Conservation (phyloP, 2,888 invertebrate species). For the Drosophila limbata region DNA sequence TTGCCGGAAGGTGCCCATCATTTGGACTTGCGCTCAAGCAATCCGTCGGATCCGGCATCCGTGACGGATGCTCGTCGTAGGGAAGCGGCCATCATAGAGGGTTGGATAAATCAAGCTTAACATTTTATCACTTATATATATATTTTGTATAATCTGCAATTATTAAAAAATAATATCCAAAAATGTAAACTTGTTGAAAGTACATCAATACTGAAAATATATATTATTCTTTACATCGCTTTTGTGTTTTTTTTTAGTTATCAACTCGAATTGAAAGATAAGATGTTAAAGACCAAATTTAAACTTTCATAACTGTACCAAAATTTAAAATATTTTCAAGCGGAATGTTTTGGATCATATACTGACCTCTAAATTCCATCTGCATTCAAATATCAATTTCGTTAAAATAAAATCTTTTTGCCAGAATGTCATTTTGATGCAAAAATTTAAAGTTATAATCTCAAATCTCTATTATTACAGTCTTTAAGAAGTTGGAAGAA, state of each 20-base stretch:
- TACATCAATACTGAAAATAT: background rate
- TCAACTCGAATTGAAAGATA: background rate
- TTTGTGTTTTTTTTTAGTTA: background rate
- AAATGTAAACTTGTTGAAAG: background rate
- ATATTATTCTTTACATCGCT: background rate
- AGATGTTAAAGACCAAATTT: too few species aligned
- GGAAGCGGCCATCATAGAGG: constrained; percentile 73
- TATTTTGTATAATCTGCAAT: background rate
- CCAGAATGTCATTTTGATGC: too few species aligned
- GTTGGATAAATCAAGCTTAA: constrained; percentile 66
- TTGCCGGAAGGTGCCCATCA: constrained; percentile 95
- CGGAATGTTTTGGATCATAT: too few species aligned
- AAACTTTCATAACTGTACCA: too few species aligned
- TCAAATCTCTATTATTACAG: too few species aligned
- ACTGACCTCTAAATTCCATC: too few species aligned
- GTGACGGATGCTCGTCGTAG: constrained; percentile 73
- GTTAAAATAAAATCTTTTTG: too few species aligned
- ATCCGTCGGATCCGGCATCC: constrained; percentile 78
- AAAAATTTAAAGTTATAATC: too few species aligned
- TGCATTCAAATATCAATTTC: too few species aligned
- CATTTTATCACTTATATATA: background rate
- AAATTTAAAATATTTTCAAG: too few species aligned
- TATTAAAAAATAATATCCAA: background rate
- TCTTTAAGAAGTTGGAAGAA: too few species aligned
- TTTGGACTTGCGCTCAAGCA: constrained; percentile 88